Evolutionary conservation across 2,888 invertebrate genomes (phyloP).

Genomic region (Caenorhabditis parvicauda): DNA sequence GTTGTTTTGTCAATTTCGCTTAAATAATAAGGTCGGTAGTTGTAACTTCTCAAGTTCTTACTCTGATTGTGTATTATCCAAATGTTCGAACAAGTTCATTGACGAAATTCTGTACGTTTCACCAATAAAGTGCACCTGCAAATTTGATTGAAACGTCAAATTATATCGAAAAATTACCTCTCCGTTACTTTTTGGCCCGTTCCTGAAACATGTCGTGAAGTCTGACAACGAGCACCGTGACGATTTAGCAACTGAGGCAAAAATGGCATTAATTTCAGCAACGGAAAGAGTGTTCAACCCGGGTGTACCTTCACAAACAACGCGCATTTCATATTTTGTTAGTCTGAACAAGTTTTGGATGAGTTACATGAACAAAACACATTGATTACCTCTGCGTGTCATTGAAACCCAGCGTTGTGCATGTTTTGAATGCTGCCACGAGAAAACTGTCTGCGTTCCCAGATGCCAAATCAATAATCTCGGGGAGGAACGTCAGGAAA

Average conservation of each 20-base stretch:
- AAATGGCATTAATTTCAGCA: conserved; percentile 38
- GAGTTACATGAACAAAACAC: conserved; percentile 8
- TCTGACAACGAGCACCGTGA: conserved; percentile 35
- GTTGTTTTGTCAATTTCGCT: conserved; percentile 43
- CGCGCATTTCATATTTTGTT: conserved; percentile 41
- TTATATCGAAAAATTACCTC: not conserved
- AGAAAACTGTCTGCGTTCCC: conserved; percentile 40
- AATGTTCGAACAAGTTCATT: conserved; percentile 40
- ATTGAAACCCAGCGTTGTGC: conserved; percentile 27
- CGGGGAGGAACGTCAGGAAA: conserved; percentile 44
- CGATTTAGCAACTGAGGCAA: conserved; percentile 30
- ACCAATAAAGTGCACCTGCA: conserved; percentile 45
- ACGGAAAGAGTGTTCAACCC: conserved; percentile 36
- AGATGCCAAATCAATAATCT: conserved; percentile 47
- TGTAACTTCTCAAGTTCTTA: too few relatives aligned
- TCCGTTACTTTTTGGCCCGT: conserved; percentile 40
- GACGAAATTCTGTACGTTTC: conserved; percentile 42
- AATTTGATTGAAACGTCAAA: not conserved
- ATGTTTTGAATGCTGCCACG: conserved; percentile 28
- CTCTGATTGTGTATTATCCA: too few relatives aligned
- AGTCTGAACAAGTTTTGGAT: conserved; percentile 29
- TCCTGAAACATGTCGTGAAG: conserved; percentile 34
- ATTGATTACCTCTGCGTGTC: conserved; percentile 28
- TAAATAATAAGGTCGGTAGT: conserved; percentile 7
- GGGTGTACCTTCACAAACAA: conserved; percentile 42